A percentile compares a stretch with the other conserved stretches of the same genome.
Conservation (phyloP, 2,888 invertebrate species). For the Crossocerus cetratus region DNA sequence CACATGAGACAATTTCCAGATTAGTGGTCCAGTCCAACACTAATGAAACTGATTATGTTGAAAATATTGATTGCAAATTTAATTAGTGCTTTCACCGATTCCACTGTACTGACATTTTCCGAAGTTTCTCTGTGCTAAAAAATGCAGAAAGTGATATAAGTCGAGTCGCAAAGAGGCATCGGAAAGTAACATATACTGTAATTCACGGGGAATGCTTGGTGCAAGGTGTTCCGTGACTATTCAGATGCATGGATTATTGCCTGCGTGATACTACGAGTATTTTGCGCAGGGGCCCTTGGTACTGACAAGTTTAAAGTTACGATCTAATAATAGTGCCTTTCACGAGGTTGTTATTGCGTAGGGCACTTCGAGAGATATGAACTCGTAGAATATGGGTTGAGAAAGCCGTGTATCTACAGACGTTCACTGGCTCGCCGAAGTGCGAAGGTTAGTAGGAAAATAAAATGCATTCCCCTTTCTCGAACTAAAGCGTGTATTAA, state of each 20-base stretch:
- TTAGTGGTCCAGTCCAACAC: no score
- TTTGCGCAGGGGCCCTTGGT: not conserved
- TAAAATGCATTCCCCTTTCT: not conserved
- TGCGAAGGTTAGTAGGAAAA: not conserved
- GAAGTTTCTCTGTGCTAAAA: no score
- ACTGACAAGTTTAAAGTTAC: slow-evolving; percentile 26
- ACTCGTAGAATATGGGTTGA: not conserved
- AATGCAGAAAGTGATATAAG: no score
- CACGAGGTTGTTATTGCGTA: not conserved
- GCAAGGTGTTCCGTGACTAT: not conserved
- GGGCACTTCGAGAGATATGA: not conserved
- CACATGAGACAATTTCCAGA: no score
- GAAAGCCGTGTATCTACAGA: not conserved
- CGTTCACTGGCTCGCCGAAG: not conserved
- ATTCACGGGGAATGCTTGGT: not conserved
- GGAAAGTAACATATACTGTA: no score
- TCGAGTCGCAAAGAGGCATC: no score
- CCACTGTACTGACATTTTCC: no score
- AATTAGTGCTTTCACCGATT: no score
- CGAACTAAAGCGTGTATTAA: not conserved
- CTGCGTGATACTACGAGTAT: slow-evolving; percentile 13
- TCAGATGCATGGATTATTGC: not conserved
- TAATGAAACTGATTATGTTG: no score
- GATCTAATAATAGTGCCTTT: slow-evolving; percentile 14
- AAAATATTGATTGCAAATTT: no score